These are phyloP conservation scores for Sparus aurata DNA, from an alignment of 2,797 vertebrate species.

Conservation along the genomic window DNA sequence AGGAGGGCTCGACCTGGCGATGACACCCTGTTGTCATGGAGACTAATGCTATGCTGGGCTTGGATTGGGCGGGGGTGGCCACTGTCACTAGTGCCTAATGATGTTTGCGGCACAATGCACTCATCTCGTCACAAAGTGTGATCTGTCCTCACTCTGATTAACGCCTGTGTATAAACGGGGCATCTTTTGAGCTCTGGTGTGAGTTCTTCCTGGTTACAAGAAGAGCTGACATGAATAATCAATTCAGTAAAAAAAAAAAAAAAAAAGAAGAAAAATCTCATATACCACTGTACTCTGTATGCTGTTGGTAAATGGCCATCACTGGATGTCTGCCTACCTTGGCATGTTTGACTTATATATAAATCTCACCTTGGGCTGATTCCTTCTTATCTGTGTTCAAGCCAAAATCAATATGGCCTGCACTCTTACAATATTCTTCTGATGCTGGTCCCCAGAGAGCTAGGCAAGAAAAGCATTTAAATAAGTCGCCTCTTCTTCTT, in stretches of 20 bases:
- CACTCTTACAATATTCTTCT: too few relatives aligned
- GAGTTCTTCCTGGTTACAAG: slow-evolving; percentile 8
- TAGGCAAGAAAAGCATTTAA: too few relatives aligned
- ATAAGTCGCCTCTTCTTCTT: too few relatives aligned
- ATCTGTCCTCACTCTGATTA: slow-evolving; percentile 58
- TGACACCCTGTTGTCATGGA: slow-evolving; percentile 85
- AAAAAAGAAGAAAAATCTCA: neutral
- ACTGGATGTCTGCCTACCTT: too few relatives aligned
- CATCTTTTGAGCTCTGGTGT: slow-evolving; percentile 24
- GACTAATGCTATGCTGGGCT: slow-evolving; percentile 81
- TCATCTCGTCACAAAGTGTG: slow-evolving; percentile 61
- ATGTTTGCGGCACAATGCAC: slow-evolving; percentile 74
- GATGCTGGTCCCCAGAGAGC: too few relatives aligned
- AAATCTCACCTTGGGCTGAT: too few relatives aligned
- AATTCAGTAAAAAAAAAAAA: neutral
- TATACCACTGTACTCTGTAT: too few relatives aligned
- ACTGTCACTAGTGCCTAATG: slow-evolving; percentile 78
- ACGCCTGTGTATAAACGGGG: slow-evolving; percentile 50
- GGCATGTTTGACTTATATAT: too few relatives aligned
- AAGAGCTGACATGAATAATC: neutral
- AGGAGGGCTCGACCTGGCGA: slow-evolving; percentile 87
- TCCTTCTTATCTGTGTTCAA: too few relatives aligned
- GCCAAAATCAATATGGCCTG: too few relatives aligned
- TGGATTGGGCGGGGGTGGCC: slow-evolving; percentile 59
- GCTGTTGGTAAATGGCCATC: too few relatives aligned